Conservation (phyloP, 1,140 invertebrate species). For the Cotesia glomerata region DNA sequence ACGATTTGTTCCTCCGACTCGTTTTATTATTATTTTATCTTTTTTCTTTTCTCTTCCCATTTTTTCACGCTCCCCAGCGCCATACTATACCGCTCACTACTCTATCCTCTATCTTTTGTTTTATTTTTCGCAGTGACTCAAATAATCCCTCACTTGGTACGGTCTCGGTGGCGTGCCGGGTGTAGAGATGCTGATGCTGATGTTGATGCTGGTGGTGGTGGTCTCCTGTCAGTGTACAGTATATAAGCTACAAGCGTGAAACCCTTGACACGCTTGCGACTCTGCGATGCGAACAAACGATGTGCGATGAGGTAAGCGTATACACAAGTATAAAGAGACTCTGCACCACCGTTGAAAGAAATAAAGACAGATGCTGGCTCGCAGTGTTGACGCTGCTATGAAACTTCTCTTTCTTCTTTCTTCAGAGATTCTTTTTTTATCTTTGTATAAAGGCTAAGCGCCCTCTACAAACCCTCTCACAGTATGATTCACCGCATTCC, state of each 20-base stretch:
- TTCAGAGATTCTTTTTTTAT: conserved; percentile 17
- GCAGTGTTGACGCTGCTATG: not conserved
- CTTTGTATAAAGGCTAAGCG: not conserved
- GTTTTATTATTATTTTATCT: conserved; percentile 17
- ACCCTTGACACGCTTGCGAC: conserved; percentile 31
- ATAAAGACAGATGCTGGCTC: not conserved
- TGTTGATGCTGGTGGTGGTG: not conserved
- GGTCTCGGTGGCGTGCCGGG: no score
- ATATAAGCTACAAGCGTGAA: conserved; percentile 10
- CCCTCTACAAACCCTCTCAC: conserved; percentile 3
- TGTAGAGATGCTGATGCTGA: no score
- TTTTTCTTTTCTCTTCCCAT: not conserved
- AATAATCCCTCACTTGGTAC: not conserved
- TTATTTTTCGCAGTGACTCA: conserved; percentile 3
- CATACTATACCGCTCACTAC: not conserved
- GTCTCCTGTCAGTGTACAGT: conserved; percentile 19
- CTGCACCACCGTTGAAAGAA: not conserved
- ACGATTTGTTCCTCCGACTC: conserved; percentile 37
- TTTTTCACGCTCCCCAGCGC: not conserved
- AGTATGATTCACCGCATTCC: conserved; percentile 27
- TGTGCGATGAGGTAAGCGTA: conserved; percentile 13
- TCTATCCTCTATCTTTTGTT: not conserved
- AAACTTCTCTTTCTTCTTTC: not conserved
- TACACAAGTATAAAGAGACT: conserved; percentile 13
- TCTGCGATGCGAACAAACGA: conserved; percentile 25